Evolutionary conservation across 2,888 invertebrate species (phyloP), one percentile per base, ranked within the genome.

Genomic region (Parnassius smintheus): DNA sequence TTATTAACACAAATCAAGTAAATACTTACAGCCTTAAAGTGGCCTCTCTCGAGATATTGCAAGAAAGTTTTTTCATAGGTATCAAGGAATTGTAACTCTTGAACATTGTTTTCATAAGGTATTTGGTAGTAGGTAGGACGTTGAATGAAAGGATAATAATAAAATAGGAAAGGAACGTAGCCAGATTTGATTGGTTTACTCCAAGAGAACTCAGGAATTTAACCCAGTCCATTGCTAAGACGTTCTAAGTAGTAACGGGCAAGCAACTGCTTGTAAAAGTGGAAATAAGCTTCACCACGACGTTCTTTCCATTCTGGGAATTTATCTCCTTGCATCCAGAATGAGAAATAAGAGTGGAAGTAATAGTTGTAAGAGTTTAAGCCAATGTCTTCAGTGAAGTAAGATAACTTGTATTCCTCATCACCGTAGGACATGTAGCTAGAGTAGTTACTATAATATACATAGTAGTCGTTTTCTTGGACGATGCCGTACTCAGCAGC

Each of bases 191-290:
- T 82, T 1, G 96, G 94, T 59, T 93, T 91, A 82, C 92, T 95
- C 90, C 93, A 94, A n/a, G 94, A 92, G 75, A 95, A 93, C 51
- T 92, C 88, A 9, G 93, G 91, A 67, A 95, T 93, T 53, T 93
- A 92, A 12, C 93, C 94, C 65, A 95, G 74, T 22, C 93, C 93
- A 70, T 95, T 93, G 45, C 94, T 91, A 61, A 94, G 83, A 81
- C 95, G 94, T 75, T 96, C 95, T 75, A 95, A 80, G 74, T 94
- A 93, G 89, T 95, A 96, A 74, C 95, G 94, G 65, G 94, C 93
- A 72, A 95, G 76, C 12, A 95, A 75, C 79, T 95, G 95, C 74
- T 95, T 94, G 76, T 95, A 94, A 76, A 92, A 88, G 87, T 92
- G 94, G 79, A 93, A 93, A 88, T 93, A 95, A 49, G 92, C 79